Evolutionary conservation across 2,888 invertebrate species (phyloP).

Genomic region (Agonopterix alstromeriana): DNA sequence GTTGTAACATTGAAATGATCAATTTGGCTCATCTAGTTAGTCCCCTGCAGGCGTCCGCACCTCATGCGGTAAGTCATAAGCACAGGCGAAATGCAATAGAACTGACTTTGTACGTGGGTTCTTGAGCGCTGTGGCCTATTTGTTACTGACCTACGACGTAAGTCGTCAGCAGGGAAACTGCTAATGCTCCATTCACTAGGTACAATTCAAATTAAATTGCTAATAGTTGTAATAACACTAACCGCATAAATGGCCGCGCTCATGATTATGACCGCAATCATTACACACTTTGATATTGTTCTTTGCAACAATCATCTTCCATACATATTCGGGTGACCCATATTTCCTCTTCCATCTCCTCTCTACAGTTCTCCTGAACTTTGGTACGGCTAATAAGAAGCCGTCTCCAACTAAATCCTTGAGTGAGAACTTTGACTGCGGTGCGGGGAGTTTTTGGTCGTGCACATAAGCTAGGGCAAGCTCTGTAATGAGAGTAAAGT

Average conservation of each 20-base stretch:
- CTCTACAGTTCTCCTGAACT: slow-evolving; percentile 85
- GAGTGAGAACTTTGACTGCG: slow-evolving; percentile 61
- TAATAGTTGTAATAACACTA: slow-evolving; percentile 45
- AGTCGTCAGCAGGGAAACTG: too few relatives aligned
- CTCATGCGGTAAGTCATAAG: too few relatives aligned
- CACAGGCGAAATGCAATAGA: too few relatives aligned
- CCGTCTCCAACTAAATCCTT: slow-evolving; percentile 84
- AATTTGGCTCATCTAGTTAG: too few relatives aligned
- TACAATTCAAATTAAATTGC: too few relatives aligned
- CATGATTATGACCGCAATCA: slow-evolving; percentile 90
- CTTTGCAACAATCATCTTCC: slow-evolving; percentile 84
- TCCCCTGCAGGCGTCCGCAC: too few relatives aligned
- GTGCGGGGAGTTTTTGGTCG: slow-evolving; percentile 22
- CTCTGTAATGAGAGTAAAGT: slow-evolving; percentile 27
- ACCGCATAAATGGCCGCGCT: slow-evolving; percentile 89
- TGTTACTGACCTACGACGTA: too few relatives aligned
- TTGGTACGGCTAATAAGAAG: slow-evolving; percentile 89
- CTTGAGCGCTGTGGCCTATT: too few relatives aligned
- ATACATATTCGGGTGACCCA: slow-evolving; percentile 80
- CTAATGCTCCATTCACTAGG: too few relatives aligned
- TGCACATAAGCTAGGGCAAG: slow-evolving; percentile 47
- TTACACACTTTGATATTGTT: slow-evolving; percentile 85
- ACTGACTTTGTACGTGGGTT: too few relatives aligned
- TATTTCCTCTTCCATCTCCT: slow-evolving; percentile 83
- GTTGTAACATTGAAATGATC: too few relatives aligned